Evolutionary conservation across 2,797 vertebrate species (phyloP).

Genomic region (Neostethus bicornis): DNA sequence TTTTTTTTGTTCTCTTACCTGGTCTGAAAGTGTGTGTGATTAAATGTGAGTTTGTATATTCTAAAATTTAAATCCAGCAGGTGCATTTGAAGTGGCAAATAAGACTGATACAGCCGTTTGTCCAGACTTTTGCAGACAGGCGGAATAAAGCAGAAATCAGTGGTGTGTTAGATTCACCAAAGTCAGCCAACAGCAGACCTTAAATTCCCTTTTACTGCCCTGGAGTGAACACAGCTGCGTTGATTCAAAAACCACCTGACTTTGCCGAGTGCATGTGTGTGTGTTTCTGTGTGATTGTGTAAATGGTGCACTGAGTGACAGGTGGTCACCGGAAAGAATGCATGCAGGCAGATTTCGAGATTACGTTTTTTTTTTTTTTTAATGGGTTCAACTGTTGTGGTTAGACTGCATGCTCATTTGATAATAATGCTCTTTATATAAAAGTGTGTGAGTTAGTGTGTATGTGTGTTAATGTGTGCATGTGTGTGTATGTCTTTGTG

Average conservation of each 20-base stretch:
- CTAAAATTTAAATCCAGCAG: constrained; percentile 45
- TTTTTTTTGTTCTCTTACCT: constrained; percentile 22
- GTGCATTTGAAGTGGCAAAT: constrained; percentile 47
- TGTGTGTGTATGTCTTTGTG: constrained; percentile 19
- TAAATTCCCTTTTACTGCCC: constrained; percentile 65
- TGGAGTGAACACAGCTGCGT: constrained; percentile 51
- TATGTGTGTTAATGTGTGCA: constrained; percentile 1
- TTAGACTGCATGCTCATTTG: not conserved
- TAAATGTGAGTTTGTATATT: constrained; percentile 1
- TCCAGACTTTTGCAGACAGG: constrained; percentile 59
- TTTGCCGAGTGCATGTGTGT: constrained; percentile 11
- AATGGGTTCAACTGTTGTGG: constrained; percentile 6
- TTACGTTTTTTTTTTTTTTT: constrained; percentile 6
- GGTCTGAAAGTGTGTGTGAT: not conserved
- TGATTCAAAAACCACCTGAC: constrained; percentile 68
- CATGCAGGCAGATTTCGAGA: constrained; percentile 6
- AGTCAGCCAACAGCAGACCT: constrained; percentile 48
- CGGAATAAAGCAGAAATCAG: constrained; percentile 55
- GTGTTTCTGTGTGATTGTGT: constrained; percentile 16
- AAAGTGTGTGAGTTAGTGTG: constrained; percentile 25
- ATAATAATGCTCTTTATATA: constrained; percentile 1
- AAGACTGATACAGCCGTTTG: constrained; percentile 39
- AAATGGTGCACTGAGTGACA: constrained; percentile 43
- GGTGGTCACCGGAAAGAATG: constrained; percentile 50
- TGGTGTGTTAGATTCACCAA: constrained; percentile 68